A percentile compares a stretch with the other conserved stretches of the same genome.
Conservation (phyloP, 2,113 vertebrate genomes). For the Melanostigma gelatinosum region DNA sequence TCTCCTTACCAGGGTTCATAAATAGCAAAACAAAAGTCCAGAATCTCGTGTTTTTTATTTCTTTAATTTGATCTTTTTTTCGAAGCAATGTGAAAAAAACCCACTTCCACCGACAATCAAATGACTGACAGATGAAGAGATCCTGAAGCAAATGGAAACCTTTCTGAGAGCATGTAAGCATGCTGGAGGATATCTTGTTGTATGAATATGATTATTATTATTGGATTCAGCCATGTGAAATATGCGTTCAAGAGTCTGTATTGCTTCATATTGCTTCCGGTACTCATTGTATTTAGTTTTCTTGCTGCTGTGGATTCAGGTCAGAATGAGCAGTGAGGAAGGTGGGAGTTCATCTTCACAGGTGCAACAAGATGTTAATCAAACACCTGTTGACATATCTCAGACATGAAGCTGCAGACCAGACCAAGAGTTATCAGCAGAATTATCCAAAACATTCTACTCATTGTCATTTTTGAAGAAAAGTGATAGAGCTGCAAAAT, state of each 20-base stretch:
- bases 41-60: background rate
- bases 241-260: background rate
- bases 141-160: background rate
- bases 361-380: background rate
- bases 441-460: background rate
- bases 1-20: slow-evolving; percentile 46
- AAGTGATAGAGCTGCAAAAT: background rate
- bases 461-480: background rate
- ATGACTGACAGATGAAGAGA: background rate
- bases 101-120: background rate
- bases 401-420: background rate
- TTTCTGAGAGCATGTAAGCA: background rate
- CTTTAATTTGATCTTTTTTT: slow-evolving; percentile 2
- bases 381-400: background rate
- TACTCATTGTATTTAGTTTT: background rate
- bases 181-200: slow-evolving; percentile 13
- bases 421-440: background rate
- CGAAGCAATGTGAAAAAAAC: background rate
- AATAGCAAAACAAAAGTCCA: slow-evolving; percentile 31
- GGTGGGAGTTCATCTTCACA: background rate
- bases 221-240: background rate
- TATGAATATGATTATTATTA: slow-evolving; percentile 12
- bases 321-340: background rate
- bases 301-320: background rate
- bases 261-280: background rate